Evolutionary conservation across 2,888 invertebrate species (phyloP), one percentile per base, ranked within the genome.

Genomic region (Sussaba pulchella): DNA sequence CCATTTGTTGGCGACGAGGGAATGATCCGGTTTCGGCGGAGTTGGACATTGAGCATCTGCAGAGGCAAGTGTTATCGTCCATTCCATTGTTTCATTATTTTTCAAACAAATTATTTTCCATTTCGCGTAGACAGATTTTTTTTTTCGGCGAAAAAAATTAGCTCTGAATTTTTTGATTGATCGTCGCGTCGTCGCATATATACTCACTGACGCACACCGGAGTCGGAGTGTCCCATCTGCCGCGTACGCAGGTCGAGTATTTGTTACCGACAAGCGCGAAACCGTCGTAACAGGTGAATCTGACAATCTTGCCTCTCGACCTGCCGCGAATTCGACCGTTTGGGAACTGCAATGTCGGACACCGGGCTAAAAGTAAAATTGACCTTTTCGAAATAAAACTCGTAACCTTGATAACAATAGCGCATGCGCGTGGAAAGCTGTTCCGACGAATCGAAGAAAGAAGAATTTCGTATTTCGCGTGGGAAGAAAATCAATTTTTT

Each of bases 151-250:
- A n/a, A n/a, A n/a, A n/a, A n/a, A n/a, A n/a, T 31, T 31, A 6
- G 31, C 31, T 31, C 2, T 31, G 31, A 6, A 31, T 31, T 31
- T 31, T 31, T 6, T 6, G 6, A 19, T 5, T n/a, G 8, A 2
- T 50, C 9, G 19, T 6, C 9, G 14, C 14, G 24, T 24, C 17
- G 19, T 2, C 5, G 9, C 8, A 8, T 26, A 1, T 9, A 39
- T 90, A 95, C 96, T 95, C 93, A 97, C 97, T 94, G 86, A 96
- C 94, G 92, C 97, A 97, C 52, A 95, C 93, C 0, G 97, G 96
- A 1, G 92, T 86, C 0, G 93, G 93, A 1, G 93, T 93, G 82
- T 96, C 96, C 97, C 97, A 98, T n/a, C 92, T 89, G 0, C 96
- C 96, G 41, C 94, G 92, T 26, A 94, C 91, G 89, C 97, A 97